A percentile compares a stretch with the other conserved stretches of the same genome.
These are phyloP conservation scores for Hydrotaea diabolus DNA, from an alignment of 2,888 invertebrate species.

Conservation along the genomic window DNA sequence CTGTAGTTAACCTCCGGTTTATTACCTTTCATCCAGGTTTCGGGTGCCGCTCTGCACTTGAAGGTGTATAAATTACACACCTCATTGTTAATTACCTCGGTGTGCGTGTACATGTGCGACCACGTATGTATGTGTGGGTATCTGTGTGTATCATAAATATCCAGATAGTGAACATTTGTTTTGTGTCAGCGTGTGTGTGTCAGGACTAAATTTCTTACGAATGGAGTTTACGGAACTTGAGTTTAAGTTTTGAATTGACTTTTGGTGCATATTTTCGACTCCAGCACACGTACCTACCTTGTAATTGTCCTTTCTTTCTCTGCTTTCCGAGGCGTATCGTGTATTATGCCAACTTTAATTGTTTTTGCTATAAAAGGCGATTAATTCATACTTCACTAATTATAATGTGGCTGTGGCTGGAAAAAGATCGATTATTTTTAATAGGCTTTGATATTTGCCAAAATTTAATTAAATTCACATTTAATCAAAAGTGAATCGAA, in stretches of 20 bases:
- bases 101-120: conserved; percentile 52
- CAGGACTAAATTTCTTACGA: neutral
- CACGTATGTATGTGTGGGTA: conserved; percentile 37
- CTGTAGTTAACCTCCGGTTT: conserved; percentile 45
- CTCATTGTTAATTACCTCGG: conserved; percentile 75
- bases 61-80: conserved; percentile 74
- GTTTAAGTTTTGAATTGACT: neutral
- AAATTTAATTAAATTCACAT: neutral
- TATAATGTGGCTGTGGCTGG: neutral
- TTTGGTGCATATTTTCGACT: neutral
- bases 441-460: neutral
- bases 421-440: neutral
- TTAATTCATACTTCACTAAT: conserved; percentile 11
- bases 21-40: conserved; percentile 31
- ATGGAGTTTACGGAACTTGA: conserved; percentile 1
- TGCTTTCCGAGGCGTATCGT: neutral
- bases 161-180: neutral
- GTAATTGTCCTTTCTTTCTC: too few relatives aligned
- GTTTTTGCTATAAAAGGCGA: neutral
- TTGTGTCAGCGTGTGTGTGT: neutral
- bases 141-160: conserved; percentile 24
- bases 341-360: neutral
- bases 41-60: neutral
- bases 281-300: neutral
- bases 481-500: neutral